Conservation (phyloP, 2,113 vertebrate species). For the Acanthochromis polyacanthus region DNA sequence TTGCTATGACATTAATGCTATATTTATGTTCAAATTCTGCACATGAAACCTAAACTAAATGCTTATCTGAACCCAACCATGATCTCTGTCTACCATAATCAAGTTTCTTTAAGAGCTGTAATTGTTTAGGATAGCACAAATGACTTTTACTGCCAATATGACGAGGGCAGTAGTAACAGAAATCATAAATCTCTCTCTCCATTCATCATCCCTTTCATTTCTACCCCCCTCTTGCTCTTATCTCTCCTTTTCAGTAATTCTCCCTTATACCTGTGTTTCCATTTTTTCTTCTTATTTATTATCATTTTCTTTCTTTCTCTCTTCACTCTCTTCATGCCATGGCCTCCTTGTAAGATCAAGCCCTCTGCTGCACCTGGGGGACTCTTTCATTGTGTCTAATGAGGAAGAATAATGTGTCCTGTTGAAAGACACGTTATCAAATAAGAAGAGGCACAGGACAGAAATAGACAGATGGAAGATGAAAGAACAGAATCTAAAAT, state of each 20-base stretch:
- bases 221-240: not conserved
- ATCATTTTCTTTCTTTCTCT: conserved; percentile 26
- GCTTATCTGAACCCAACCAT: too few relatives aligned
- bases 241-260: conserved; percentile 37
- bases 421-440: conserved; percentile 30
- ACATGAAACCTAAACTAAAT: too few relatives aligned
- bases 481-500: not conserved
- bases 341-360: conserved; percentile 74
- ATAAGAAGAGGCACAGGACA: conserved; percentile 30
- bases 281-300: conserved; percentile 2
- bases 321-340: conserved; percentile 30
- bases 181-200: conserved; percentile 1
- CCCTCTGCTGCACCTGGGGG: conserved; percentile 69
- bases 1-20: too few relatives aligned
- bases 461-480: conserved; percentile 12
- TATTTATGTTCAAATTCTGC: too few relatives aligned
- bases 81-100: too few relatives aligned
- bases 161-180: too few relatives aligned
- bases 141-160: too few relatives aligned
- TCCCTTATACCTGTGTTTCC: conserved; percentile 13
- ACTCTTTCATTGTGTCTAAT: conserved; percentile 68
- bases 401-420: conserved; percentile 63
- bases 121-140: too few relatives aligned
- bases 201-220: not conserved
- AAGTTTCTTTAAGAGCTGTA: too few relatives aligned